These are phyloP conservation scores for Drosophila quinaria DNA, from an alignment of 2,888 invertebrate genomes.

Conservation along the genomic window DNA sequence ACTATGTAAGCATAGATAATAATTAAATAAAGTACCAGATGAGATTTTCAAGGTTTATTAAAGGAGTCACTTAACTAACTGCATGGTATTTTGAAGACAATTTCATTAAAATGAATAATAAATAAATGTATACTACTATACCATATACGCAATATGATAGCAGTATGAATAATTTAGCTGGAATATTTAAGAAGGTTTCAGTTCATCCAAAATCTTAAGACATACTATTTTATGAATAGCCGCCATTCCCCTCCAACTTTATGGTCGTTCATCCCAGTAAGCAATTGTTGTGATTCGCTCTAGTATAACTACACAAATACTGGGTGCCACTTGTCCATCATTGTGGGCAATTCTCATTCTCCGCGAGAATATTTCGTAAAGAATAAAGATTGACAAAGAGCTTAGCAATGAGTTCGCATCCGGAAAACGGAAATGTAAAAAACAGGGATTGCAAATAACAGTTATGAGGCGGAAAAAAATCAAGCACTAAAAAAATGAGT, in stretches of 20 bases:
- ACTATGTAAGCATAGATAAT: neutral
- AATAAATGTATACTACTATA: neutral
- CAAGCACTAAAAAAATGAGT: no score
- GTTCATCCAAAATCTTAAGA: neutral
- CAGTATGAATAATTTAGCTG: neutral
- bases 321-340: conserved; percentile 8
- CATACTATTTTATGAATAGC: neutral
- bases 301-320: conserved; percentile 57
- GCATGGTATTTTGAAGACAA: no score
- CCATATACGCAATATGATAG: no score
- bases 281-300: conserved; percentile 37
- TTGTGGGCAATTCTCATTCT: conserved; percentile 11
- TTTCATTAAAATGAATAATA: no score
- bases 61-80: no score
- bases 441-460: no score
- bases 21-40: neutral
- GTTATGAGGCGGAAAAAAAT: no score
- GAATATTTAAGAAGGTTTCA: neutral
- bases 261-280: conserved; percentile 12
- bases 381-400: conserved; percentile 24
- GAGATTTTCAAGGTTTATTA: no score
- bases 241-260: neutral
- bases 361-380: conserved; percentile 11
- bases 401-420: conserved; percentile 19
- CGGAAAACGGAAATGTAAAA: conserved; percentile 67